Conservation (phyloP, 1,140 invertebrate species). For the Drosophila murphyi region DNA sequence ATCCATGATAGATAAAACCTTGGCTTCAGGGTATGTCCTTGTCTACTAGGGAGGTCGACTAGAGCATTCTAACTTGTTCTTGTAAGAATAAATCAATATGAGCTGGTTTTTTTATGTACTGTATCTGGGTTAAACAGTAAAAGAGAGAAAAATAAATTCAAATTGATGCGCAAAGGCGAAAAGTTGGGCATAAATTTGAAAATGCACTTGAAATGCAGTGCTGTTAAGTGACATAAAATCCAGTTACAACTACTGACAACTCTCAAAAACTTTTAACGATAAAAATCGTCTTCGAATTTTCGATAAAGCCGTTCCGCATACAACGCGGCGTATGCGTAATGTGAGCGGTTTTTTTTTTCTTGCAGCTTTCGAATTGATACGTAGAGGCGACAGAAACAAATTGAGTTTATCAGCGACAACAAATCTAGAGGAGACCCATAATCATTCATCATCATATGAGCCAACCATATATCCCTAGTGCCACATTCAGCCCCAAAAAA, state of each 20-base stretch:
- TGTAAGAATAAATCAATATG: background rate
- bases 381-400: slow-evolving; percentile 47
- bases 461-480: slow-evolving; percentile 6
- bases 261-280: slow-evolving; percentile 67
- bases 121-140: background rate
- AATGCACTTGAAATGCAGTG: slow-evolving; percentile 40
- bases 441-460: slow-evolving; percentile 79
- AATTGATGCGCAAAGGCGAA: slow-evolving; percentile 21
- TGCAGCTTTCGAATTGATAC: slow-evolving; percentile 34
- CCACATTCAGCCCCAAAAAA: slow-evolving; percentile 51
- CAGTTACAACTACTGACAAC: slow-evolving; percentile 46
- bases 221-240: slow-evolving; percentile 33
- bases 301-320: slow-evolving; percentile 13
- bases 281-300: slow-evolving; percentile 35
- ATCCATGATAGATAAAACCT: no score
- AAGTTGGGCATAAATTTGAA: slow-evolving; percentile 52
- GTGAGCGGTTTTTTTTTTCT: slow-evolving; percentile 6
- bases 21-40: no score
- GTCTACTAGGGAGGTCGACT: no score
- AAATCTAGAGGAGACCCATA: slow-evolving; percentile 74
- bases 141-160: slow-evolving; percentile 15
- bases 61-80: no score
- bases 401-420: slow-evolving; percentile 76
- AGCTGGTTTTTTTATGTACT: background rate
- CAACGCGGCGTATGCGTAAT: slow-evolving; percentile 69